Percentiles rank a stretch among this genome's conserved stretches.
Conservation (phyloP, 2,797 vertebrate genomes). For the Lophotriccus pileatus region DNA sequence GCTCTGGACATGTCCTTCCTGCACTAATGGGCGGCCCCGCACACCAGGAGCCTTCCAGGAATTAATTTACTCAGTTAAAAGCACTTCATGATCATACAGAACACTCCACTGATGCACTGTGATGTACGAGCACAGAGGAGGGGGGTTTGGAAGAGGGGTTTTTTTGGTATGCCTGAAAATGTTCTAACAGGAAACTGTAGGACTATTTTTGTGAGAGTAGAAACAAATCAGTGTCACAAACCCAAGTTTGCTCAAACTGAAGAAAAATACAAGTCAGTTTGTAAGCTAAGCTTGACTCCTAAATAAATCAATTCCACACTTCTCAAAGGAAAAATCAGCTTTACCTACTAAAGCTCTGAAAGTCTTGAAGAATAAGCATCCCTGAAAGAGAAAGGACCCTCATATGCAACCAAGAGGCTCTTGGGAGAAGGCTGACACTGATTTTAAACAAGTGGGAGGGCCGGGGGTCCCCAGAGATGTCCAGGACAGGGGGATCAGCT, state of each 20-base stretch:
- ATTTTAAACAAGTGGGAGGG: background rate
- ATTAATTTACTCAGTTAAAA: background rate
- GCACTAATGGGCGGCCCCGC: background rate
- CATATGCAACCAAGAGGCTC: background rate
- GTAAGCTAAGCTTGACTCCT: background rate
- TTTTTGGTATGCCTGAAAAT: background rate
- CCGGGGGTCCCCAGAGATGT: rapidly evolving
- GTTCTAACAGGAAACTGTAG: background rate
- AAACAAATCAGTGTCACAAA: background rate
- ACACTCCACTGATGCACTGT: rapidly evolving
- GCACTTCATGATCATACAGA: background rate
- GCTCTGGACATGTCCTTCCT: background rate
- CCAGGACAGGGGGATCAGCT: background rate
- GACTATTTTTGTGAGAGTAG: background rate
- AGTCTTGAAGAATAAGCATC: background rate
- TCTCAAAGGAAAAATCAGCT: background rate
- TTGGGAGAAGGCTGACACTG: background rate
- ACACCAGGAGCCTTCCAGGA: background rate
- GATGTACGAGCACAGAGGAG: background rate
- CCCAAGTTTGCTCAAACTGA: background rate
- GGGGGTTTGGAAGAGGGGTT: rapidly evolving
- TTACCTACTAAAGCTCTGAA: background rate
- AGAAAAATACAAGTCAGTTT: background rate
- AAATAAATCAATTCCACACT: background rate
- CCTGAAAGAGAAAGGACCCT: background rate